These are phyloP conservation scores for Pecten maximus DNA, from an alignment of 2,888 invertebrate species.

Conservation along the genomic window DNA sequence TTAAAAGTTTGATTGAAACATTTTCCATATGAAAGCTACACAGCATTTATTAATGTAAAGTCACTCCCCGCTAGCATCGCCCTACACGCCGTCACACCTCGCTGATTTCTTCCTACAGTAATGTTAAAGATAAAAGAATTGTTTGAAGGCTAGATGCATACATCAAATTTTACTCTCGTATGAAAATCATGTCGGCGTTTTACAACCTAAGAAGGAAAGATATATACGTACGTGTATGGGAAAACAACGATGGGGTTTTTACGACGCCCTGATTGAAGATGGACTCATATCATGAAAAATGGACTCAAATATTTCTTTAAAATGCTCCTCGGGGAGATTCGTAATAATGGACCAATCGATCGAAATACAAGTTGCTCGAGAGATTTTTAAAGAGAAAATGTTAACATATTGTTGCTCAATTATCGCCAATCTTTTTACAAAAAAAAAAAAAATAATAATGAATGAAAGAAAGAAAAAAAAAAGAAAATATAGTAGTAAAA, in stretches of 20 bases:
- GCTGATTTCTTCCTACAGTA: not conserved
- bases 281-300: not conserved
- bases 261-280: not conserved
- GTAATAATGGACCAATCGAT: not conserved
- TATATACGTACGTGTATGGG: not conserved
- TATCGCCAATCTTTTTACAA: too few relatives aligned
- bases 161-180: not conserved
- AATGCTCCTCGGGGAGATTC: not conserved
- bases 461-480: too few relatives aligned
- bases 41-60: constrained; percentile 11
- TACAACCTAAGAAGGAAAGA: not conserved
- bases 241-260: not conserved
- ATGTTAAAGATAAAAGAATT: constrained; percentile 26
- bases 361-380: not conserved
- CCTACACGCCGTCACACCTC: not conserved
- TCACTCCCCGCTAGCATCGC: not conserved
- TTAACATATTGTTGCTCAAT: too few relatives aligned
- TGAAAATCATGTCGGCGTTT: not conserved
- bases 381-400: not conserved
- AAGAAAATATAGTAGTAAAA: too few relatives aligned
- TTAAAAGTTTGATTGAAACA: constrained; percentile 32
- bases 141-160: constrained; percentile 15
- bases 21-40: not conserved
- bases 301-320: not conserved
- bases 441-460: too few relatives aligned